Base-by-base conservation (phyloP, 1,140 invertebrate species). In the Dolichoris vasculosae region DNA sequence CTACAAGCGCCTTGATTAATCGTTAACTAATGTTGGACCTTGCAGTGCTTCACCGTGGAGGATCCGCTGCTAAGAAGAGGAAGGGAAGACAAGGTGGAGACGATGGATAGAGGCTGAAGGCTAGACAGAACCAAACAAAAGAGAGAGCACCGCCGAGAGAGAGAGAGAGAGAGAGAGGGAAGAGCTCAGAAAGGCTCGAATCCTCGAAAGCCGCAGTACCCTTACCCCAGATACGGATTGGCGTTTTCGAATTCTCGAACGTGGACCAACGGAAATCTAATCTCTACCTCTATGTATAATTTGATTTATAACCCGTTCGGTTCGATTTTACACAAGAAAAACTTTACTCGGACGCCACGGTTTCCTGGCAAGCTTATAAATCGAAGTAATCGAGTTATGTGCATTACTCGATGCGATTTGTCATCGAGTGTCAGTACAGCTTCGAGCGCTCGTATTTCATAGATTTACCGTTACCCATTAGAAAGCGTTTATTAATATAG, bases 1-100 rank as follows among this genome's bases (percentile, higher is more conserved):
- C 92, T 93, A 93, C 92, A 93, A 93, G 92, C 92, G 92, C 93
- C 92, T 93, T 93, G 92, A 93, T 93, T 93, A 93, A 93, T 93
- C 92, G 93, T 93, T 93, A 93, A 93, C 92, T 93, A 93, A 93
- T 93, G 92, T 93, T 93, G 92, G 91, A 93, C 91, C 92, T 92
- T 91, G 90, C 92, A 91, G 92, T 90, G 90, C 89, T 89, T 88
- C 89, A 89, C 82, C 85, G 84, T 82, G 82, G 87, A 89, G 88
- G 88, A 89, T 86, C 84, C 83, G 89, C 88, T 63, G 88, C 86
- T 30, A 78, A 86, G 85, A 79, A 73, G 82, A 81, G 86, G 55
- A 73, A 84, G 84, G 67, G 85, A 38, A 73, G 69, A 43, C 69
- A 73, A 82, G 83, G 86, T 78, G 64, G 80, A 84, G 87, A 87